A percentile compares a stretch with the other conserved stretches of the same genome.
These are phyloP conservation scores for Micoletzkya japonica DNA, from an alignment of 2,888 invertebrate species.

Conservation along the genomic window DNA sequence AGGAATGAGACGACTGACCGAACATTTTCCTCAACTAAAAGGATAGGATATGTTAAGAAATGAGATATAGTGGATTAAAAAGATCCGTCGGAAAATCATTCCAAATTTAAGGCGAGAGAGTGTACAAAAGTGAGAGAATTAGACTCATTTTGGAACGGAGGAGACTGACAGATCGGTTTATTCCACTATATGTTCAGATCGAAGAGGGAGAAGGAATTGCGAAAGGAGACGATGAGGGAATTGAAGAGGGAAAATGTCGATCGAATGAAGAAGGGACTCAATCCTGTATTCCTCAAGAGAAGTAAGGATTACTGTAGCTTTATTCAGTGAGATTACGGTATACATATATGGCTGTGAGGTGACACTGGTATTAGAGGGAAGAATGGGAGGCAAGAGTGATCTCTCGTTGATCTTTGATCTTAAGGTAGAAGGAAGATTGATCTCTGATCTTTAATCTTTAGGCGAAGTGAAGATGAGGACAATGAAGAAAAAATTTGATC, in stretches of 20 bases:
- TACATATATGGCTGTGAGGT: too few relatives aligned
- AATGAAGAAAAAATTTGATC: slow-evolving; percentile 47
- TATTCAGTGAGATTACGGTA: background rate
- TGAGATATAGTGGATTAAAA: too few relatives aligned
- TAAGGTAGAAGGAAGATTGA: background rate
- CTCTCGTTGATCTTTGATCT: too few relatives aligned
- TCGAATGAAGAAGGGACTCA: slow-evolving; percentile 53
- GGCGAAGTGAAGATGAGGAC: slow-evolving; percentile 41
- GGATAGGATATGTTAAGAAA: too few relatives aligned
- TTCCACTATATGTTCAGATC: slow-evolving; percentile 4
- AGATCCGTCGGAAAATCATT: too few relatives aligned
- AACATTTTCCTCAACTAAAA: too few relatives aligned
- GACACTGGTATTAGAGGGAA: too few relatives aligned
- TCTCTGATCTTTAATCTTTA: slow-evolving; percentile 23
- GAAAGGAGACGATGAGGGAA: slow-evolving; percentile 45
- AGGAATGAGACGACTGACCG: too few relatives aligned
- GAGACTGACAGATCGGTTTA: too few relatives aligned
- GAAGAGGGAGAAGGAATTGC: slow-evolving; percentile 41
- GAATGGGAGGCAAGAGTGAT: background rate
- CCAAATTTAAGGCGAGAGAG: too few relatives aligned
- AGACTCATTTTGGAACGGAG: too few relatives aligned
- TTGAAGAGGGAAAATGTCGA: slow-evolving; percentile 53
- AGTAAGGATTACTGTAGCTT: slow-evolving; percentile 27
- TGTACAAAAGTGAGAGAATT: too few relatives aligned
- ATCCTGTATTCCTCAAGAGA: slow-evolving; percentile 44